Evolutionary conservation across 2,797 vertebrate species (phyloP).

Genomic region (Tenualosa thibaudeaui): DNA sequence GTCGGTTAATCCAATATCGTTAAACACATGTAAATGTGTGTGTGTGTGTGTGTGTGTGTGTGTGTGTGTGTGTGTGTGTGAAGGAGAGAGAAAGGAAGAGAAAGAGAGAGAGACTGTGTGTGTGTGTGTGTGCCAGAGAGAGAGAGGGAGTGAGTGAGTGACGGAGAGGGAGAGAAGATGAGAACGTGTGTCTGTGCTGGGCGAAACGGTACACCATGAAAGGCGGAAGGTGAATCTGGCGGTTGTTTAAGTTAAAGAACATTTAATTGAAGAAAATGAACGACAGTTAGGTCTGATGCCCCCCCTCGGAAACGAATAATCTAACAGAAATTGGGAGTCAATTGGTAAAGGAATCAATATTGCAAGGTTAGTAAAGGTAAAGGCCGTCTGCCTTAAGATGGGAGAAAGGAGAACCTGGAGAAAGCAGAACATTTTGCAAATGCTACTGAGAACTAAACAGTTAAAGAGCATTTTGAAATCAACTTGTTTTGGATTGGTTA

Average conservation of each 20-base stretch:
- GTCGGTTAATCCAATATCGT: conserved; percentile 5
- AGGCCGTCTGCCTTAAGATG: too few relatives aligned
- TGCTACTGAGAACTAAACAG: too few relatives aligned
- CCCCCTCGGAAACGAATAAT: too few relatives aligned
- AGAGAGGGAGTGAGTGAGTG: not conserved
- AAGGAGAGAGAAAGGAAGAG: not conserved
- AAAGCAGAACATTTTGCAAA: too few relatives aligned
- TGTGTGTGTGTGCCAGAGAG: not conserved
- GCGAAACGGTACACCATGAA: not conserved
- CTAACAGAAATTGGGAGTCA: too few relatives aligned
- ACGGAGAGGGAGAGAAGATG: not conserved
- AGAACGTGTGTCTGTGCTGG: not conserved
- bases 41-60: not conserved
- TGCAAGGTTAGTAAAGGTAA: not conserved
- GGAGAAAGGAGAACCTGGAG: too few relatives aligned
- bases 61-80: not conserved
- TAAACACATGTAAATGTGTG: conserved; percentile 1
- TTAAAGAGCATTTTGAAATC: too few relatives aligned
- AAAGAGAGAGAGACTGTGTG: not conserved
- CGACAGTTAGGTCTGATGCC: too few relatives aligned
- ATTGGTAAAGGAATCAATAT: too few relatives aligned
- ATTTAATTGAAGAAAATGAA: not conserved
- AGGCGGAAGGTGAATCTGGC: not conserved
- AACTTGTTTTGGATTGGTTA: too few relatives aligned
- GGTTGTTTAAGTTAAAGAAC: not conserved